Conservation (phyloP, 1,140 invertebrate species). For the Andrena cerasifolii region DNA sequence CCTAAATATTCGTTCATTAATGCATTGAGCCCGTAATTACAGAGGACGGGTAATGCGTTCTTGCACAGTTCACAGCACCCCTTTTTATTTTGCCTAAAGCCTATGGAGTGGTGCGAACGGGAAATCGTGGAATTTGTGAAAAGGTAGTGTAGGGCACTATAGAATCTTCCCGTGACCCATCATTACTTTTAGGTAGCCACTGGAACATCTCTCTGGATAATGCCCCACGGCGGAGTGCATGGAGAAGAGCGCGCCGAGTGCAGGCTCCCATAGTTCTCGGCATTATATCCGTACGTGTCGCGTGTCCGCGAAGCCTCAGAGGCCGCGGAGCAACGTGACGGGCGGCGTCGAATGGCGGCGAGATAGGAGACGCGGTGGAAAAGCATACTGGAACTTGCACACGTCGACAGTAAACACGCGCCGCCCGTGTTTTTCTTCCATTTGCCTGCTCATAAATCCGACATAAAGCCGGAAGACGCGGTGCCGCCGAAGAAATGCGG, state of each 20-base stretch:
- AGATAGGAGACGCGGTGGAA: slow-evolving; percentile 9
- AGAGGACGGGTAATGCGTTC: too few relatives aligned
- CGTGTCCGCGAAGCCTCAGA: slow-evolving; percentile 50
- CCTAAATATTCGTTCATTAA: too few relatives aligned
- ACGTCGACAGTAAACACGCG: slow-evolving; percentile 79
- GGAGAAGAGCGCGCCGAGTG: slow-evolving; percentile 42
- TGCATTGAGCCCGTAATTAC: too few relatives aligned
- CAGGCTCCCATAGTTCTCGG: slow-evolving; percentile 52
- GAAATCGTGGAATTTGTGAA: too few relatives aligned
- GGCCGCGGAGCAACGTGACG: slow-evolving; percentile 48
- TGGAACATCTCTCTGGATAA: slow-evolving; percentile 13
- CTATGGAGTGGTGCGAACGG: too few relatives aligned
- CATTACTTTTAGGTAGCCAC: too few relatives aligned
- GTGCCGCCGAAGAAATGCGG: slow-evolving; percentile 29
- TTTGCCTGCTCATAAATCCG: slow-evolving; percentile 80
- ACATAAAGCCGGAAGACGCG: slow-evolving; percentile 71
- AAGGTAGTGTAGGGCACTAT: too few relatives aligned
- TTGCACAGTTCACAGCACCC: too few relatives aligned
- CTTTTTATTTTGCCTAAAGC: too few relatives aligned
- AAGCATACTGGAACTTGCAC: slow-evolving; percentile 50
- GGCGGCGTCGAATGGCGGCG: slow-evolving; percentile 44
- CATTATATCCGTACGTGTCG: slow-evolving; percentile 66
- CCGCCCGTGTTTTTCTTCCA: slow-evolving; percentile 78
- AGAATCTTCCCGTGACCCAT: too few relatives aligned
- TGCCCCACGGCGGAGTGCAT: slow-evolving; percentile 40